These are phyloP conservation scores for Cephalopachus bancanus DNA, from an alignment of 2,797 vertebrate species.

Conservation along the genomic window DNA sequence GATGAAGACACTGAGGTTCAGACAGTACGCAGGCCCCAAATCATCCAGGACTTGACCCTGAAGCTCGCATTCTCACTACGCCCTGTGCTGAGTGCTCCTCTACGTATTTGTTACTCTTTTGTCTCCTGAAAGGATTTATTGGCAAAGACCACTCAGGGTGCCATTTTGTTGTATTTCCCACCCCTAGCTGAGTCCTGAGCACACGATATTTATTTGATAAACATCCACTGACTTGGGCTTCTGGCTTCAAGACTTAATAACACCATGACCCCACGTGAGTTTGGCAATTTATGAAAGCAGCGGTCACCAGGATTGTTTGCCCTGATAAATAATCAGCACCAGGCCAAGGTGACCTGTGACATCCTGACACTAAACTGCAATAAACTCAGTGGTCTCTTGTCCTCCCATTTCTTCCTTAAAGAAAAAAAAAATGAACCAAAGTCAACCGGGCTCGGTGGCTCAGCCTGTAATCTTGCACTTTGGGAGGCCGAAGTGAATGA, in stretches of 20 bases:
- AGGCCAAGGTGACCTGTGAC: background rate
- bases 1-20: background rate
- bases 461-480: too few relatives aligned
- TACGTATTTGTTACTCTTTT: background rate
- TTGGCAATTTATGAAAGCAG: constrained; percentile 21
- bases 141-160: background rate
- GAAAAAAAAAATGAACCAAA: background rate
- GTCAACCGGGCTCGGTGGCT: too few relatives aligned
- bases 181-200: background rate
- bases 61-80: background rate
- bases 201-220: constrained; percentile 1
- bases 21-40: background rate
- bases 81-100: background rate
- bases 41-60: background rate
- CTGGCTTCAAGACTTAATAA: constrained; percentile 27
- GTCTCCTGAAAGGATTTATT: background rate
- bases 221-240: background rate
- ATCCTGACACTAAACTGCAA: background rate
- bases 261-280: background rate
- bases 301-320: constrained; percentile 16
- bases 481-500: too few relatives aligned
- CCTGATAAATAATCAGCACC: background rate
- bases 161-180: background rate
- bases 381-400: background rate
- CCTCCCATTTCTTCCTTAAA: background rate